Evolutionary conservation across 2,797 vertebrate species (phyloP), one percentile per base, ranked within the genome.

Genomic region (Fistularia tabacaria): DNA sequence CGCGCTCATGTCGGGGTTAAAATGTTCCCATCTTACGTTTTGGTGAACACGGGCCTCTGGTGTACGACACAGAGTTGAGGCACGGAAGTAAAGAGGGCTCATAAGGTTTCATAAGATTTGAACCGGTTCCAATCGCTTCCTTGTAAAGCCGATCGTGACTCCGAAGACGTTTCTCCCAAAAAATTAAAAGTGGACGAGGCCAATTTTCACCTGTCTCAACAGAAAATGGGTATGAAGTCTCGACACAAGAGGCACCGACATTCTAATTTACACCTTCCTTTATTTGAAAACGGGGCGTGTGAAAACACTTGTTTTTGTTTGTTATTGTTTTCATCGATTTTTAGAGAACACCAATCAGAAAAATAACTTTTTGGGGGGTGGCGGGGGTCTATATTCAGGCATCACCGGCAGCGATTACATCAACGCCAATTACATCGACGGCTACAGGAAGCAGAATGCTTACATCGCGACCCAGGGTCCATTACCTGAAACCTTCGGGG

Each of bases 391-490:
- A 3, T 44, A 9, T 73, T 9, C 46, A 98, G 97, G 96, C 38
- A 94, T 99, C 12, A 90, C 94, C 51, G 96, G 96, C 53, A 98
- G 96, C 0, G 96, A 99, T 71, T 99, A 99, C 75, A 96, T 98
- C 76, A 99, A 99, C 0, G 91, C 97, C 82, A 99, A 99, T 90
- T 99, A 99, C 79, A 97, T 98, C 0, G 97, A 99, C 0, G 97
- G 97, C 73, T 99, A 99, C 82, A 90, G 97, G 69, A 95, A 97
- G 89, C 97, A 99, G 88, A 99, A 99, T 0, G 95, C 96, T 0
- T 99, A 98, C 89, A 98, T 99, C 0, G 96, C 96, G 88, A 99
- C 96, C 0, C 97, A 99, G 81, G 97, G 97, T 6, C 95, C 97
- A 0, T 83, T 99, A 65, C 95, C 96, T 0, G 97, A 98, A 88